Evolutionary conservation across 2,113 vertebrate species (phyloP).

Genomic region (Barbus barbus): DNA sequence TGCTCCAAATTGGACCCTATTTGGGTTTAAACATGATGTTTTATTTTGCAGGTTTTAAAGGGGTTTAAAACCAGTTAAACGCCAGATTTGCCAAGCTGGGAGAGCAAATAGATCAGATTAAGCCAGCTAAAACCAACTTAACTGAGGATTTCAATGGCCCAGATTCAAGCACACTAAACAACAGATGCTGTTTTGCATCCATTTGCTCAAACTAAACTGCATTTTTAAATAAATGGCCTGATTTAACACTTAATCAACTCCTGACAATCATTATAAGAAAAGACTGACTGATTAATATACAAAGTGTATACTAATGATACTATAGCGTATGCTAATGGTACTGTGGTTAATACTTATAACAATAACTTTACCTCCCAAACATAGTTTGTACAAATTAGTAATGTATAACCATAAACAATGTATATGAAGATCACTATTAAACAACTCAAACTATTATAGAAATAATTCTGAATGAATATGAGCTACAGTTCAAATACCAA

Average conservation of each 20-base stretch:
- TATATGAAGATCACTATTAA: neutral
- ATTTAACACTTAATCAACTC: slow-evolving; percentile 13
- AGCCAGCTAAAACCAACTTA: neutral
- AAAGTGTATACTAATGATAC: neutral
- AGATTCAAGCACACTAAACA: slow-evolving; percentile 5
- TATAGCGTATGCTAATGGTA: too few species aligned
- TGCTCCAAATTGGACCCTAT: too few species aligned
- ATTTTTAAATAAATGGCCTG: slow-evolving; percentile 21
- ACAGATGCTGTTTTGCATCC: slow-evolving; percentile 36
- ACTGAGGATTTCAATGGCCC: neutral
- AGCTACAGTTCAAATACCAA: neutral
- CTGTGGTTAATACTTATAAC: too few species aligned
- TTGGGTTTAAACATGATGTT: too few species aligned
- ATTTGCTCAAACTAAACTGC: slow-evolving; percentile 2
- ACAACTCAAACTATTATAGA: neutral
- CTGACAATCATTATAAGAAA: neutral
- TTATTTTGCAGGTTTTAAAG: too few species aligned
- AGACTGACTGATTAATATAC: neutral
- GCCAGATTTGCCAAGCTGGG: too few species aligned
- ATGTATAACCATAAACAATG: neutral
- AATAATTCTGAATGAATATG: neutral
- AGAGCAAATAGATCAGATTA: too few species aligned
- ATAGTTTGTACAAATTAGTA: neutral
- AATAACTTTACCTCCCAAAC: neutral
- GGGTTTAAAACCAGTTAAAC: too few species aligned